Conservation (phyloP, 2,113 vertebrate genomes). For the Zosterops hypoxanthus region DNA sequence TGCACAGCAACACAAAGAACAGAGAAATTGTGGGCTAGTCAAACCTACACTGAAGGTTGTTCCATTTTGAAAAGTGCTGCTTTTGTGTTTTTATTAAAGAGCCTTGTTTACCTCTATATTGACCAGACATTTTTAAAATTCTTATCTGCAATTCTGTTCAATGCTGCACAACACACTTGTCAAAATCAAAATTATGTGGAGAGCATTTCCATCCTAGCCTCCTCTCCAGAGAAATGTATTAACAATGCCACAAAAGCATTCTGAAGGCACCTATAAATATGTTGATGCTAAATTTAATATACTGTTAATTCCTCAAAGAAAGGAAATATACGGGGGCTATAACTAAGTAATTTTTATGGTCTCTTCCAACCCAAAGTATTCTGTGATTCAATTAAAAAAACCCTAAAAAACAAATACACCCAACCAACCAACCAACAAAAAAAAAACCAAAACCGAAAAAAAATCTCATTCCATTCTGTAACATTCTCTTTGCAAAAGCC, state of each 20-base stretch:
- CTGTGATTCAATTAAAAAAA: background rate
- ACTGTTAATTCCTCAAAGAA: background rate
- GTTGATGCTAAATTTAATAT: background rate
- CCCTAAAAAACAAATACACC: rapidly evolving
- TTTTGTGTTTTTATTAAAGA: background rate
- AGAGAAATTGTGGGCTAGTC: background rate
- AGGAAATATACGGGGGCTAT: background rate
- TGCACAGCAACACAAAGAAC: background rate
- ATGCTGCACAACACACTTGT: background rate
- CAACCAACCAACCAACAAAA: background rate
- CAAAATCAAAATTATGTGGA: background rate
- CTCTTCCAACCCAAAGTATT: background rate
- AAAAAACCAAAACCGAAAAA: background rate
- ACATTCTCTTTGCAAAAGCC: background rate
- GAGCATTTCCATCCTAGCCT: background rate
- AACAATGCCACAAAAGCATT: background rate
- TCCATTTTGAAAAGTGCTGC: background rate
- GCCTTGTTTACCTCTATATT: background rate
- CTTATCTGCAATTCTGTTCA: background rate
- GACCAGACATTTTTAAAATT: background rate
- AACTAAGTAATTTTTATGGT: background rate
- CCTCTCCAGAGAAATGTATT: background rate
- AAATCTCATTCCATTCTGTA: background rate
- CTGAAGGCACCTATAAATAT: background rate
- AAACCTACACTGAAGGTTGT: background rate